These are phyloP conservation scores for Deilephila porcellus DNA, from an alignment of 2,888 invertebrate genomes.

Conservation along the genomic window DNA sequence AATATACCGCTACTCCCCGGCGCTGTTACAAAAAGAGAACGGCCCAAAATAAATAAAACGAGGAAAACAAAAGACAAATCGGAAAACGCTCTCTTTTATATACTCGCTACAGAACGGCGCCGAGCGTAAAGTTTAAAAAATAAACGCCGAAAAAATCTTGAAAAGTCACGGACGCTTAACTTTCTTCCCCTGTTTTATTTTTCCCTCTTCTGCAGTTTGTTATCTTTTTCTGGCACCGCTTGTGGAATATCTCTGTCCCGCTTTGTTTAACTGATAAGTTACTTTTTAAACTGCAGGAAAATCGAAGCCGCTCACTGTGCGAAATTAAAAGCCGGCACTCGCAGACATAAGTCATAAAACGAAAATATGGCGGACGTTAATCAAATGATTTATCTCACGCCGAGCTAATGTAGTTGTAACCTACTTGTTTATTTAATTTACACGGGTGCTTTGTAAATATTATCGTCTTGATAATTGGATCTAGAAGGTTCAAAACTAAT, in stretches of 20 bases:
- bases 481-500: neutral
- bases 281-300: constrained; percentile 83
- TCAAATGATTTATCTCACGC: constrained; percentile 56
- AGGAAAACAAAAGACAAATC: constrained; percentile 74
- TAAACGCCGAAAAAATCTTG: constrained; percentile 83
- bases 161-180: constrained; percentile 86
- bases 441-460: neutral
- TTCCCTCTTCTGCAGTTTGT: constrained; percentile 73
- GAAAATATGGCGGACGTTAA: constrained; percentile 75
- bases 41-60: constrained; percentile 59
- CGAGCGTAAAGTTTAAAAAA: constrained; percentile 81
- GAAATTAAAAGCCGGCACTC: constrained; percentile 82
- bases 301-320: constrained; percentile 78
- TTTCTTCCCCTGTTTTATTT: constrained; percentile 84
- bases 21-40: constrained; percentile 57
- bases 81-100: constrained; percentile 74
- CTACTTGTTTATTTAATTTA: constrained; percentile 39
- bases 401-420: constrained; percentile 40
- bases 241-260: constrained; percentile 58
- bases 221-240: constrained; percentile 57
- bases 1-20: constrained; percentile 32
- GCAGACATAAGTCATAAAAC: constrained; percentile 81
- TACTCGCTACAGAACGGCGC: constrained; percentile 65
- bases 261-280: constrained; percentile 81
- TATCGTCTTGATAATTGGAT: neutral